Evolutionary conservation across 2,888 invertebrate genomes (phyloP), one percentile per base, ranked within the genome.

Genomic region (Leptopilina myrica): DNA sequence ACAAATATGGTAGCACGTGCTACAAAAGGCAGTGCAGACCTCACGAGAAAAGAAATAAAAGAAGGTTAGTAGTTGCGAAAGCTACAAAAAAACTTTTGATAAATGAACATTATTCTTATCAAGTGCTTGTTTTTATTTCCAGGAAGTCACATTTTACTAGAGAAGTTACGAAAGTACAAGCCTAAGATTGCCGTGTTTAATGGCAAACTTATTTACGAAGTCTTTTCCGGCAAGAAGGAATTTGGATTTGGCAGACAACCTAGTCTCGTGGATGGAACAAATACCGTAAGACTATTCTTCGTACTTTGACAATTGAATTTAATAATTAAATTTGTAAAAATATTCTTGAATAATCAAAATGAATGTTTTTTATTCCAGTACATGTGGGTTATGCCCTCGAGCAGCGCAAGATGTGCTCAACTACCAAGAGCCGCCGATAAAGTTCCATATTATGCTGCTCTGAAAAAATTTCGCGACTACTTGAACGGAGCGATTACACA

Each of bases 331-430:
- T 20, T 20, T 20, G 20, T 20, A 0, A 1, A 20, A 20, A 20
- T 20, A 20, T 20, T 20, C 20, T 1, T 20, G 20, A 20, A 20
- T 20, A 20, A 20, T 1, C 20, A 1, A 20, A 20, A 20, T 1
- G 20, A 20, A 20, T 20, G 0, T 20, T 20, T 20, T 20, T 20
- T 20, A 20, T 20, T 20, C 20, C 94, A 98, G 98, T 96, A 97
- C 92, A 97, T 98, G 94, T 99, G 98, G 97, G 99, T 99, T 91
- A 98, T 99, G 98, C 99, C 99, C 84, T 99, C 98, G 78, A 98
- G 98, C 76, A 98, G 98, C 90, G 98, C 99, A 76, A 95, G 99
- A 77, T 99, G 98, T 93, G 98, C 99, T 62, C 98, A 99, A 92
- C 93, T 99, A 86, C 99, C 99, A n/a, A 95, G 98, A 86, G 98